Evolutionary conservation across 2,113 vertebrate genomes (phyloP).

Genomic region (Grammomys dolichurus): DNA sequence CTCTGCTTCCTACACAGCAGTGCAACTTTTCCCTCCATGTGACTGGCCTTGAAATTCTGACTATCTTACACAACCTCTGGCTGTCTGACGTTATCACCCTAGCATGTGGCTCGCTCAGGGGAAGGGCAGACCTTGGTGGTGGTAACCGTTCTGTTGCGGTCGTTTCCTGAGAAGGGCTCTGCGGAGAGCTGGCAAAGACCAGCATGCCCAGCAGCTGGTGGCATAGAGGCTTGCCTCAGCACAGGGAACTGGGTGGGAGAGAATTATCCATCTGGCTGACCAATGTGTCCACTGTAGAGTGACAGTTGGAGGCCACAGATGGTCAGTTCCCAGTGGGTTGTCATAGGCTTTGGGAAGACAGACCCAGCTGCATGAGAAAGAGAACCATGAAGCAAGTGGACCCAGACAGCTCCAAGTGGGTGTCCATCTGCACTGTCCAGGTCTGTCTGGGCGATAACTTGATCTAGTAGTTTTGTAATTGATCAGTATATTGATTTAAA

Average conservation of each 20-base stretch:
- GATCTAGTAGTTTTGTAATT: neutral
- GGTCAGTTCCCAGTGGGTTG: neutral
- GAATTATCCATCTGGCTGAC: neutral
- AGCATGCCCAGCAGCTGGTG: neutral
- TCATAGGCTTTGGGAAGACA: neutral
- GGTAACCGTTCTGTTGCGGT: neutral
- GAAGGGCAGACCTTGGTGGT: neutral
- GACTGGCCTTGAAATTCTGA: neutral
- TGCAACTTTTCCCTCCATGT: neutral
- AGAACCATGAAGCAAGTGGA: neutral
- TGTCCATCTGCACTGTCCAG: neutral
- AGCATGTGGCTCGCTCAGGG: neutral
- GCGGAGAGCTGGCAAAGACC: neutral
- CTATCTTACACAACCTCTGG: neutral
- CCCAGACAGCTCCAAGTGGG: neutral
- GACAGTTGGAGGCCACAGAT: neutral
- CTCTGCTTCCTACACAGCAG: neutral
- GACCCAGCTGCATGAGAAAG: neutral
- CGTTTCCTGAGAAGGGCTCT: neutral
- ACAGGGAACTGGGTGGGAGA: neutral
- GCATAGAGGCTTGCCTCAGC: neutral
- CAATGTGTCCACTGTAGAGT: neutral
- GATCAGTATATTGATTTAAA: neutral
- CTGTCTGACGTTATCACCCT: neutral
- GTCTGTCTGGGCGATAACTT: neutral